Evolutionary conservation across 1,140 invertebrate species (phyloP).

Genomic region (Pectinophora gossypiella): DNA sequence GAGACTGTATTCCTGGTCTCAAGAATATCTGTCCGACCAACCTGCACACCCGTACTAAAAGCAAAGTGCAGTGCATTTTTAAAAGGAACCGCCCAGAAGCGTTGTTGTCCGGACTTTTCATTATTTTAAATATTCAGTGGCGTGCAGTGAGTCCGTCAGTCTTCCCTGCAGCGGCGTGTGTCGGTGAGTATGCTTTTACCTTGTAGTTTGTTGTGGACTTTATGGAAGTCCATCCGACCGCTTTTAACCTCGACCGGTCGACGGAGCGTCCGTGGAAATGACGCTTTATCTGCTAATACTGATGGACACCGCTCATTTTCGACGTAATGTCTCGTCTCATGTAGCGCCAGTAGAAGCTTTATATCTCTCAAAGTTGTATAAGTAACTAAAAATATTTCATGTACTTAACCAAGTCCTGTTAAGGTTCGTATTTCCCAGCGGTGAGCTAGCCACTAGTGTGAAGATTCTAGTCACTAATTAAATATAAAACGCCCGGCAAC

Average conservation of each 20-base stretch:
- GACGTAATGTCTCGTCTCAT: not conserved
- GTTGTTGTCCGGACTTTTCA: constrained; percentile 53
- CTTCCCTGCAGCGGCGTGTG: constrained; percentile 16
- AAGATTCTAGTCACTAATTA: not conserved
- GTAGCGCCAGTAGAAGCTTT: no score
- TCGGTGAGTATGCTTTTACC: constrained; percentile 43
- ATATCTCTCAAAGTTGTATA: no score
- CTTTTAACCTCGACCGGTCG: constrained; percentile 18
- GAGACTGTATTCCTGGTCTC: constrained; percentile 47
- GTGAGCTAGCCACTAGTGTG: not conserved
- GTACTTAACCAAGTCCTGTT: no score
- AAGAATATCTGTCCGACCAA: constrained; percentile 52
- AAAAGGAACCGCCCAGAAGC: constrained; percentile 61
- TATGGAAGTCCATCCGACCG: constrained; percentile 15
- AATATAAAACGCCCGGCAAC: not conserved
- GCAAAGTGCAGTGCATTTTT: constrained; percentile 69
- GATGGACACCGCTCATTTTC: not conserved
- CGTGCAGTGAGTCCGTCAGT: constrained; percentile 41
- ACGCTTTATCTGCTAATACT: not conserved
- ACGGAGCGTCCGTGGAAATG: not conserved
- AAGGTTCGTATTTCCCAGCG: no score
- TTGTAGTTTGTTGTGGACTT: constrained; percentile 9
- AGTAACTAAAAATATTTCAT: no score
- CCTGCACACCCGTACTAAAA: constrained; percentile 61
- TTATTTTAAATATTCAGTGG: constrained; percentile 72